These are phyloP conservation scores for Petrocephalus microphthalmus DNA, from an alignment of 2,113 vertebrate genomes.

Conservation along the genomic window DNA sequence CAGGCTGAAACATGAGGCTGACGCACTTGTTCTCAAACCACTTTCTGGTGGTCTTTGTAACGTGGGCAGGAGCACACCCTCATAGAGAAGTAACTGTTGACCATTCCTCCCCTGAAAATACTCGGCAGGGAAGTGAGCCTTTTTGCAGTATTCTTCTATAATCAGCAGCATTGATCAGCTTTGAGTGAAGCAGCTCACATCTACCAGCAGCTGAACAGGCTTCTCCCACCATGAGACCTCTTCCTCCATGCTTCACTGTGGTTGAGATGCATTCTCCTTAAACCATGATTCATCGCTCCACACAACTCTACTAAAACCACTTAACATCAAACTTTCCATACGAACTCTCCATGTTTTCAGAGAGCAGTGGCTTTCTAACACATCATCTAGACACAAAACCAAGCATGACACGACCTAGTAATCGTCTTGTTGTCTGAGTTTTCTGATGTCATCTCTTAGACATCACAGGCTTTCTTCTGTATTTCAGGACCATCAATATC, in stretches of 20 bases:
- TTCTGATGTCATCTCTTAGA: not conserved
- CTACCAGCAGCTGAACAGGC: not conserved
- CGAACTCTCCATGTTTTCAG: not conserved
- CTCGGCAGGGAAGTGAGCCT: not conserved
- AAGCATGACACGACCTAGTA: not conserved
- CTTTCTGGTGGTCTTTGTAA: slow-evolving; percentile 12
- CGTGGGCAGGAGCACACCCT: not conserved
- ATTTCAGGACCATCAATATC: not conserved
- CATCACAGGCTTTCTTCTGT: not conserved
- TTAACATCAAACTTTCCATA: not conserved
- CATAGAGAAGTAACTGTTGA: not conserved
- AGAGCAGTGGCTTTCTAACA: not conserved
- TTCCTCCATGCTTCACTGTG: not conserved
- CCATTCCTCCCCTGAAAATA: not conserved
- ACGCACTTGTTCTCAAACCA: not conserved
- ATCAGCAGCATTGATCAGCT: not conserved
- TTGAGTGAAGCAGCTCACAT: not conserved
- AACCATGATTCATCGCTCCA: not conserved
- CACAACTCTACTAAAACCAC: not conserved
- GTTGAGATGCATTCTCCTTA: not conserved
- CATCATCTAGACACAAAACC: not conserved
- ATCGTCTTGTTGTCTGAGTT: not conserved
- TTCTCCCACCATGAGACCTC: not conserved
- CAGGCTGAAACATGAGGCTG: slow-evolving; percentile 1
- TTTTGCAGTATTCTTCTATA: not conserved